Evolutionary conservation across 2,797 vertebrate genomes (phyloP), one percentile per base, ranked within the genome.

Genomic region (Rhyacichthys aspro): DNA sequence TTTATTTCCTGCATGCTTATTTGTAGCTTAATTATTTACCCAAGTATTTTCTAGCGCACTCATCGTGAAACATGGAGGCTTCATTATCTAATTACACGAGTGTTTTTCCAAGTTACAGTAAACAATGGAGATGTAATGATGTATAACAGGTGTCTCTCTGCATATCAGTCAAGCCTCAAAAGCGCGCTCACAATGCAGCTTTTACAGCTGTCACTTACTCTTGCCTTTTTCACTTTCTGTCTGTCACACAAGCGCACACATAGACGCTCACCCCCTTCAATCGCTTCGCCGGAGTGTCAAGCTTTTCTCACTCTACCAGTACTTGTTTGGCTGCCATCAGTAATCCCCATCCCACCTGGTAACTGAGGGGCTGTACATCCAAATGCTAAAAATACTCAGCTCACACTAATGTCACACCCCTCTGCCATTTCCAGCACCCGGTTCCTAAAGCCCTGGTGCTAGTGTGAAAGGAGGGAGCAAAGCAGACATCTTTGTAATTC

Each of bases 381-480:
- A 69, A 59, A 74, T 23, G 77, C 87, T 87, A 94, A 90, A 90
- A 95, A 94, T 88, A 92, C 76, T 91, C 90, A 28, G 23, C 90
- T 44, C 58, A 65, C 47, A 60, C 70, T 75, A 76, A 83, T 78
- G 83, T 90, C 71, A 67, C 87, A 85, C 78, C 82, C 72, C 61
- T 34, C 70, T 82, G 79, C 70, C 85, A 76, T 70, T 84, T 90
- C 79, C 74, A 75, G 80, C 84, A 86, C 82, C 81, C 64, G 36
- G 41, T 47, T 89, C 78, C 79, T 77, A 81, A 86, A 86, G 67
- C 80, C 78, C 75, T 57, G 76, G 48, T 52, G 18, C 63, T 65
- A 66, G 82, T 88, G 87, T 76, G 72, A 88, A 73, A 57, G 75
- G 67, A 75, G 72, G 77, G 76, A 79, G 78, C 50, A 7, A 41